phyloP scores from a whole-genome alignment of 2,113 vertebrate genomes.

The Mormoops blainvillei region DNA sequence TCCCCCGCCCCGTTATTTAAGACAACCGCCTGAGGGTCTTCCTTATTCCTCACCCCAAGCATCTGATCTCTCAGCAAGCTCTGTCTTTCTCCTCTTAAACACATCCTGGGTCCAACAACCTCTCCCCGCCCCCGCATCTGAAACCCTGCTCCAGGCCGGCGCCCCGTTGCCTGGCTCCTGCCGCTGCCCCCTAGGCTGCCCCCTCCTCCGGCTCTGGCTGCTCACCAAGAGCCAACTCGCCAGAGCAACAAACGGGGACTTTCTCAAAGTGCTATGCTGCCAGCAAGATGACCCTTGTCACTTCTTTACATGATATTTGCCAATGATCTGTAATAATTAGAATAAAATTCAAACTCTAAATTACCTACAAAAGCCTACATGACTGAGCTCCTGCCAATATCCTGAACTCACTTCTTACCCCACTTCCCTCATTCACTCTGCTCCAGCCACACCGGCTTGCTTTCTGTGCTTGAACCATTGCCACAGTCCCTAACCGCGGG shows the following conservation, averaged over 20 bases:
- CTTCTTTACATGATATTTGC: neutral
- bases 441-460: neutral
- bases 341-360: conserved; percentile 28
- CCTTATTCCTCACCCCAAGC: neutral
- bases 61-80: neutral
- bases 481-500: neutral
- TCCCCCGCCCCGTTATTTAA: neutral
- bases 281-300: neutral
- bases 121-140: neutral
- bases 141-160: neutral
- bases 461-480: neutral
- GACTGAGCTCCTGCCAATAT: neutral
- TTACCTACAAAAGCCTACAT: neutral
- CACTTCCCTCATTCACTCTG: neutral
- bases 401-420: neutral
- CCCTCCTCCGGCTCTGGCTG: neutral
- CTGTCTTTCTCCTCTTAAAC: neutral
- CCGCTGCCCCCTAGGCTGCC: neutral
- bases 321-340: neutral
- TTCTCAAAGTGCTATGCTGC: neutral
- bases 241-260: neutral
- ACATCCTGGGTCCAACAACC: neutral
- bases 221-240: neutral
- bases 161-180: neutral
- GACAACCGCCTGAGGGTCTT: neutral